Evolutionary conservation across 2,797 vertebrate genomes (phyloP).

Genomic region (Micropoecilia bifurca): DNA sequence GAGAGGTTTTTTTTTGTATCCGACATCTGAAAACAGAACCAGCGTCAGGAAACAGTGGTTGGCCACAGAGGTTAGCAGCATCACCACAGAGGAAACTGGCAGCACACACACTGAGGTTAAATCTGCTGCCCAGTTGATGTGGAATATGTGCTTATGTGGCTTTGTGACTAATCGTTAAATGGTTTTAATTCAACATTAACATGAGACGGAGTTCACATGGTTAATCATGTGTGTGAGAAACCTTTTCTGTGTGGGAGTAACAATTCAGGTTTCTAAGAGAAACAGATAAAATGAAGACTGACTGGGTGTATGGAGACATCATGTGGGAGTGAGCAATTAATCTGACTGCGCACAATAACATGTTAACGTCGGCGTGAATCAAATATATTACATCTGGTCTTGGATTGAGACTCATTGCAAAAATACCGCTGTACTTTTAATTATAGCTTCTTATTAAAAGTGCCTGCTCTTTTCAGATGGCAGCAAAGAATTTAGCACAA

Average conservation of each 20-base stretch:
- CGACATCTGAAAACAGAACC: not conserved
- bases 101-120: not conserved
- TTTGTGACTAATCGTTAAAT: not conserved
- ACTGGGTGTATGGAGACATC: not conserved
- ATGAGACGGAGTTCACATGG: not conserved
- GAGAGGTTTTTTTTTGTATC: constrained; percentile 10
- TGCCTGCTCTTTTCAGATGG: not conserved
- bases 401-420: not conserved
- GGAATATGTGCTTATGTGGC: not conserved
- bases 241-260: not conserved
- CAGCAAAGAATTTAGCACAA: not conserved
- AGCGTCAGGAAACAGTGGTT: not conserved
- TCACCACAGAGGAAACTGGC: not conserved
- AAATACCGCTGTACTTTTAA: not conserved
- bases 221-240: not conserved
- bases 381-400: not conserved
- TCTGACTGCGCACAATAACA: not conserved
- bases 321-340: not conserved
- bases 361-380: not conserved
- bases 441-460: not conserved
- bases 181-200: not conserved
- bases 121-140: not conserved
- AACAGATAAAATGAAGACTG: not conserved
- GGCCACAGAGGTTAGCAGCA: not conserved
- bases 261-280: not conserved